phyloP scores from a whole-genome alignment of 2,113 vertebrate species.

The Myiozetetes cayanensis region DNA sequence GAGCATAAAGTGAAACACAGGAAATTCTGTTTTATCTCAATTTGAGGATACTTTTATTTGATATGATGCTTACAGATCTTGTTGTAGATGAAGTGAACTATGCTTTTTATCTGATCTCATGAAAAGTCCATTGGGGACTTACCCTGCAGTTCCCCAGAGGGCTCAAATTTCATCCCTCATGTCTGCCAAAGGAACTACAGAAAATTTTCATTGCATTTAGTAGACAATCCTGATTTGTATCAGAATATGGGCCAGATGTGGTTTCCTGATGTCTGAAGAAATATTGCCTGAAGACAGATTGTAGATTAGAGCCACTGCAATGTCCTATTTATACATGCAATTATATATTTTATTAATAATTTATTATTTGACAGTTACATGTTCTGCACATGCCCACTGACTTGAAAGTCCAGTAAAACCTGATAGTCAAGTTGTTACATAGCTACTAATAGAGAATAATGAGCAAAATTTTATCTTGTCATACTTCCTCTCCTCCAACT shows the following conservation, averaged over 20 bases:
- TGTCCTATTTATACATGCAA: not conserved
- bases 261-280: not conserved
- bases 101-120: not conserved
- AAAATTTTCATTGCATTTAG: not conserved
- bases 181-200: not conserved
- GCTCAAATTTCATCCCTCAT: not conserved
- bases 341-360: not conserved
- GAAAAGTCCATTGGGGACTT: not conserved
- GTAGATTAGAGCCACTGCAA: not conserved
- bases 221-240: not conserved
- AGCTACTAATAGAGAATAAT: not conserved
- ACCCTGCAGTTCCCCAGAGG: not conserved
- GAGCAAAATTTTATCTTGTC: not conserved
- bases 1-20: not conserved
- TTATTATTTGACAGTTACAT: not conserved
- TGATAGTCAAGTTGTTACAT: not conserved
- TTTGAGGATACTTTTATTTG: not conserved
- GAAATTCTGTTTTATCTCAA: not conserved
- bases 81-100: not conserved
- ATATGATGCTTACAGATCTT: not conserved
- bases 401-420: not conserved
- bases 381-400: not conserved
- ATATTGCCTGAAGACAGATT: not conserved
- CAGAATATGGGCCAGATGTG: rapidly evolving
- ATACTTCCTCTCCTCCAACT: not conserved